Base-by-base conservation (phyloP, 2,888 invertebrate genomes). In the Cactoblastis cactorum region DNA sequence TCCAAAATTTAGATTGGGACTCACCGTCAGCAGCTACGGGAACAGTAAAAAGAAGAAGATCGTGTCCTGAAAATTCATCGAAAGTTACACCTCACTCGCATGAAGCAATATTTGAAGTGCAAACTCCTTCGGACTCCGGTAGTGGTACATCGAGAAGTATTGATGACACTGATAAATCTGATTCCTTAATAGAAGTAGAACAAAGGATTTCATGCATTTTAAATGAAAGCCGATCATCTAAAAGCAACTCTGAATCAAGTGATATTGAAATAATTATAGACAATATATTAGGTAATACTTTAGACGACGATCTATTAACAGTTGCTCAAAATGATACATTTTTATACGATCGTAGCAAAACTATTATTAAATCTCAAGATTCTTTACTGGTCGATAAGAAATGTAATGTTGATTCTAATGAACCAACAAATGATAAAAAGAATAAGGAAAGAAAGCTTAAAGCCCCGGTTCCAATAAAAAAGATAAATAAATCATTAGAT, bases 1-100 rank as follows among this genome's bases (percentile, higher is more conserved):
- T 76, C 52, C 83, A 78, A 63, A 79, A 74, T 59, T 69, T 93
- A 57, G 94, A 94, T 71, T 95, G 94, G 94, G 94, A 94, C 73
- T 93, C 92, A 18, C 93, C 94, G 33, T 94, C 94, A 18, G 84
- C 91, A 24, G 91, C 91, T 70, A 95, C 94, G 0, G 94, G 94
- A 11, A 95, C 94, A 1, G 94, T 94, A 2, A 94, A 94, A 71
- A 84, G 94, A 59, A 87, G 94, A 58, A 91, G 93, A 49, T 85
- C 93, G 0, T 86, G 90, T 52, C 88, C 89, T 11, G 87, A 88
- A 61, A 77, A 75, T 55, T 66, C 77, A 1, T 55, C 63, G 0
- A 79, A 77, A 51, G 63, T 65, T 50, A 53, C 58, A n/a, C 45
- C 62, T 45, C 61, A 63, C 34, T 63, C 63, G 8, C 78, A 80